These are phyloP conservation scores for Xylota sylvarum DNA, from an alignment of 2,888 invertebrate genomes.

Conservation along the genomic window DNA sequence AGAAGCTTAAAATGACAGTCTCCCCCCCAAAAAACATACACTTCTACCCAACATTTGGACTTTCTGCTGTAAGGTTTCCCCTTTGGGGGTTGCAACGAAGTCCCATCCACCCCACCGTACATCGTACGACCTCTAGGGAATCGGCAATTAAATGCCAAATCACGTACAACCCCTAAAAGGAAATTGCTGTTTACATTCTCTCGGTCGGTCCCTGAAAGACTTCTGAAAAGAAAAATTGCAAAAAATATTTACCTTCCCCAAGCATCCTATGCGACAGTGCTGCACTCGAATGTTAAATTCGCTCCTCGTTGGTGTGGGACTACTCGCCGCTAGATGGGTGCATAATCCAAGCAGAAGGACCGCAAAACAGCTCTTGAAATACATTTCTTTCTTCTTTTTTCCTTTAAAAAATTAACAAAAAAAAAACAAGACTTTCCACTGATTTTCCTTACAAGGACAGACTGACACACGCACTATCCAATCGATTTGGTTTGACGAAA, in stretches of 20 bases:
- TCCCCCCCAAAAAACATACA: not conserved
- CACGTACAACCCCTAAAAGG: slow-evolving; percentile 60
- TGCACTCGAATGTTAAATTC: slow-evolving; percentile 79
- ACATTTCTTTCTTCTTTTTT: slow-evolving; percentile 30
- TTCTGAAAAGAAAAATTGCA: not conserved
- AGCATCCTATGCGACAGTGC: slow-evolving; percentile 82
- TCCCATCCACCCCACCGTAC: not conserved
- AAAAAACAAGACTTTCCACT: slow-evolving; percentile 46
- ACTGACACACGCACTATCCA: slow-evolving; percentile 41
- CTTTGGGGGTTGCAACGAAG: not conserved
- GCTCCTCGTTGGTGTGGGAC: slow-evolving; percentile 63
- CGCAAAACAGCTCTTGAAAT: slow-evolving; percentile 72
- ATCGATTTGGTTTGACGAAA: slow-evolving; percentile 58
- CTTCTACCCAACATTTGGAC: slow-evolving; percentile 7
- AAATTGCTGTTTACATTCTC: slow-evolving; percentile 61
- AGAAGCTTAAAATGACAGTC: slow-evolving; percentile 42
- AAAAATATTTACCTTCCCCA: slow-evolving; percentile 80
- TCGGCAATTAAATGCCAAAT: slow-evolving; percentile 66
- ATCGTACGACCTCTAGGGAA: slow-evolving; percentile 22
- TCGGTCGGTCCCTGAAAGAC: not conserved
- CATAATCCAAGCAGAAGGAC: slow-evolving; percentile 74
- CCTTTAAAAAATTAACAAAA: not conserved
- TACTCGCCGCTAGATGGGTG: slow-evolving; percentile 75
- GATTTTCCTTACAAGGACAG: slow-evolving; percentile 33
- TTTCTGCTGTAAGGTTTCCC: slow-evolving; percentile 36